Evolutionary conservation across 2,888 invertebrate species (phyloP), one percentile per base, ranked within the genome.

Genomic region (Chymomyza amoena): DNA sequence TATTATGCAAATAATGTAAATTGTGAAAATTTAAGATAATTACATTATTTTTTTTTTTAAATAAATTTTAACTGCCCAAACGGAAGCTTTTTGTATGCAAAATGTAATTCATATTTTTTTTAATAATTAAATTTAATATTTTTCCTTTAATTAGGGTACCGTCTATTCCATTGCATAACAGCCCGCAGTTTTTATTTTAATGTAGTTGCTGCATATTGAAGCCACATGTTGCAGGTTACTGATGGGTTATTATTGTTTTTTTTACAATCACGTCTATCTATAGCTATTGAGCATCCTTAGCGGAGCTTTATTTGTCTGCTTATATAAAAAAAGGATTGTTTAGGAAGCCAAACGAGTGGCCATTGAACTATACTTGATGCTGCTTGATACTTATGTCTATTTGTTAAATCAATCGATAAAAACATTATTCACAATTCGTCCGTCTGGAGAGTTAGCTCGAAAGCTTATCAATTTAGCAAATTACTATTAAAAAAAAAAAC

Each of bases 401-500:
- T 57, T 28, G 6, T 50, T 32, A 61, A 56, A 61, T 63, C 64
- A 77, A 71, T 71, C 67, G 61, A 77, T 77, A 9, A 18, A 63
- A 66, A 51, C 77, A 60, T 67, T 74, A 77, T 66, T 52, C 68
- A 66, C 52, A 69, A 61, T 25, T 63, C 45, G 59, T 28, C n/a
- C 18, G 7, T 36, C 70, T 15, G 15, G 71, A 61, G 75, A 71
- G n/a, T 61, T n/a, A 18, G 45, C 39, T 13, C 54, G 28, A 20
- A 25, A 18, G 28, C 16, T 70, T 60, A 68, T 71, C 72, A 79
- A 73, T 80, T 84, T 77, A 70, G 71, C 63, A 66, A 84, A 84
- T 84, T 80, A 70, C 63, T 25, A 59, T 36, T n/a, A 10, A 59
- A 70, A 18, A 57, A 32, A n/a, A 15, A 52, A 70, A 6, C 36